These are phyloP conservation scores for Ceyx cyanopectus DNA, from an alignment of 2,113 vertebrate species.

Conservation along the genomic window DNA sequence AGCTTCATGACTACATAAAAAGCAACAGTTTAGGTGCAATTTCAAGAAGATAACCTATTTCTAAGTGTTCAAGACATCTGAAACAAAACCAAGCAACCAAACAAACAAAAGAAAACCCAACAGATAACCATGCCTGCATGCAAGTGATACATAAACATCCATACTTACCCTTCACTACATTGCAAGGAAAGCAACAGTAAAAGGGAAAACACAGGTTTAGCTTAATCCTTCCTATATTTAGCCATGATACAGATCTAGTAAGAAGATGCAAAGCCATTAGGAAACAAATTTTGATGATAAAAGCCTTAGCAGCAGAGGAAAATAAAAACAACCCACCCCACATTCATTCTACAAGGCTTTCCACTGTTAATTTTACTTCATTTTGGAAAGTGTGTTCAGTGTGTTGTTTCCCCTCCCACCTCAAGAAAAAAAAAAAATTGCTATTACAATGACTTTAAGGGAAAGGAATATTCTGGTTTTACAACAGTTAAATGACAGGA, in stretches of 20 bases:
- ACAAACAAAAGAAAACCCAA: background rate
- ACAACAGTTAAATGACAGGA: background rate
- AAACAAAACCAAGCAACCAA: background rate
- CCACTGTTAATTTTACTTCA: background rate
- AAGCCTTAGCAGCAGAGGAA: background rate
- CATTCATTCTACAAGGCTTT: background rate
- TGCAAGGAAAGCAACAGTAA: conserved; percentile 73
- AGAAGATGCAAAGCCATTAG: conserved; percentile 5
- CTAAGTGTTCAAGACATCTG: background rate
- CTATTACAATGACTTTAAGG: background rate
- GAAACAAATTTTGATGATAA: background rate
- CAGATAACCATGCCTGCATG: conserved; percentile 5
- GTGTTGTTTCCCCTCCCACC: background rate
- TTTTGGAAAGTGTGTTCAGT: background rate
- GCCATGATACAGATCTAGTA: background rate
- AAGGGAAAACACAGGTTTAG: conserved; percentile 67
- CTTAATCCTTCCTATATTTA: conserved; percentile 21
- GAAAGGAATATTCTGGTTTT: background rate
- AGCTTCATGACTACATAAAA: background rate
- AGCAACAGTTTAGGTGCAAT: background rate
- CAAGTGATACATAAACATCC: background rate
- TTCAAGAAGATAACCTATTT: background rate
- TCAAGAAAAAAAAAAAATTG: background rate
- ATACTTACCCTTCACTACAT: conserved; percentile 84
- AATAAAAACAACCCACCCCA: background rate